Conservation (phyloP, 2,113 vertebrate genomes). For the Xyrauchen texanus region DNA sequence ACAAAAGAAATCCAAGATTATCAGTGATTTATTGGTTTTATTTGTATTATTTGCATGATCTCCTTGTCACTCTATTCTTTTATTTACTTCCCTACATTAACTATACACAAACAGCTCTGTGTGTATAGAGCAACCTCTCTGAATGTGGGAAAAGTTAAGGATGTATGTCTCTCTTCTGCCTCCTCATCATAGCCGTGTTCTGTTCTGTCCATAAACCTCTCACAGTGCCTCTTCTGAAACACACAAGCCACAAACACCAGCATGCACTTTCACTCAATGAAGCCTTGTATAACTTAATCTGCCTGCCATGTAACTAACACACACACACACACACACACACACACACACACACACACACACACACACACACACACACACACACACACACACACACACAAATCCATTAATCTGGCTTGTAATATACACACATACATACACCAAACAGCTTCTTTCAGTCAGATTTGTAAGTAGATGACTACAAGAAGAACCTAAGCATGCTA, state of each 20-base stretch:
- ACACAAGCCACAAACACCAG: neutral
- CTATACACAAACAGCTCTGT: no score
- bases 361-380: slow-evolving; percentile 25
- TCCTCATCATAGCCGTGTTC: slow-evolving; percentile 56
- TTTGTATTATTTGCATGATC: no score
- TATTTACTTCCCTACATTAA: no score
- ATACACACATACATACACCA: slow-evolving; percentile 33
- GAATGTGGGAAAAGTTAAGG: no score
- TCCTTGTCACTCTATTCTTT: no score
- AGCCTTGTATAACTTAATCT: slow-evolving; percentile 22
- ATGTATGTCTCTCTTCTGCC: neutral
- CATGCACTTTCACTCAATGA: neutral
- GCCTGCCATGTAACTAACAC: neutral
- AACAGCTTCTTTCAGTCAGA: slow-evolving; percentile 21
- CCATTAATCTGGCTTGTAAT: slow-evolving; percentile 57
- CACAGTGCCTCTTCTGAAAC: slow-evolving; percentile 2
- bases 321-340: neutral
- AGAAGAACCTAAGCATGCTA: slow-evolving; percentile 18
- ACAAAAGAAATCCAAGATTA: neutral
- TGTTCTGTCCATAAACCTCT: slow-evolving; percentile 59
- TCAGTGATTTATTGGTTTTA: neutral
- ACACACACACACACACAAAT: slow-evolving; percentile 39
- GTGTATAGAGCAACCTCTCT: no score
- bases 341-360: neutral
- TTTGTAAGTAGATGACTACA: slow-evolving; percentile 3